Base-by-base conservation (phyloP, 2,113 vertebrate genomes). In the Cyanoliseus patagonus region DNA sequence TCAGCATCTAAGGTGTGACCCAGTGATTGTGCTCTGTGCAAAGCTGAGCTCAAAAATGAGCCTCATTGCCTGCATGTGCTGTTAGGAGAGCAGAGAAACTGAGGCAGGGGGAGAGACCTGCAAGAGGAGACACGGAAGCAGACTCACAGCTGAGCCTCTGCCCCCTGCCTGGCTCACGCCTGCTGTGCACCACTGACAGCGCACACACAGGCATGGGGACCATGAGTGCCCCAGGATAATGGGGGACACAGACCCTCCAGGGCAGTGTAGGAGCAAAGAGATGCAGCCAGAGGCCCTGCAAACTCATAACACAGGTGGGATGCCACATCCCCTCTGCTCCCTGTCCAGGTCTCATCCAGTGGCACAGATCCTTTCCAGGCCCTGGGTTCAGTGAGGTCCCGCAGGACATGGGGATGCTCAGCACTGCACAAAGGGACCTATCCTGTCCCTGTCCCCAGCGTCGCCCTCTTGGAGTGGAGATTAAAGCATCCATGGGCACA, bases 351-450 rank as follows among this genome's bases (percentile, higher is more conserved):
- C 44, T 55, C 17, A 5, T 13, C 68, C 7, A 4, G 42, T 0
- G 1, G 16, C 81, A 83, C 49, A 74, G 52, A 70, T 14, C 31
- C 33, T 41, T 27, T 23, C 22, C 30, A 33, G 12, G 15, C 5
- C 31, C 17, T 1, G 0, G 3, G 25, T 35, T 80, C 1, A 2
- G 64, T 0, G 23, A 25, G 55, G 23, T 69, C 68, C n/a, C 0
- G 0, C 12, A 31, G 66, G 37, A 25, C 0, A 0, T 0, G 17
- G n/a, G 11, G 52, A 46, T 0, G 7, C 67, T 75, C 2, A 0
- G 31, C 1, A 8, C 17, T 0, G 5, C 80, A 72, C 1, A 6
- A 13, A 72, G 27, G 37, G 47, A 30, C 17, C 1, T 0, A 30
- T 44, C 3, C 86, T 0, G 0, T 59, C 37, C 67, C 49, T 0